Percentiles rank a stretch among this genome's conserved stretches.
Evolutionary conservation across 2,797 vertebrate species (phyloP).

Genomic region (Sphenodon punctatus): DNA sequence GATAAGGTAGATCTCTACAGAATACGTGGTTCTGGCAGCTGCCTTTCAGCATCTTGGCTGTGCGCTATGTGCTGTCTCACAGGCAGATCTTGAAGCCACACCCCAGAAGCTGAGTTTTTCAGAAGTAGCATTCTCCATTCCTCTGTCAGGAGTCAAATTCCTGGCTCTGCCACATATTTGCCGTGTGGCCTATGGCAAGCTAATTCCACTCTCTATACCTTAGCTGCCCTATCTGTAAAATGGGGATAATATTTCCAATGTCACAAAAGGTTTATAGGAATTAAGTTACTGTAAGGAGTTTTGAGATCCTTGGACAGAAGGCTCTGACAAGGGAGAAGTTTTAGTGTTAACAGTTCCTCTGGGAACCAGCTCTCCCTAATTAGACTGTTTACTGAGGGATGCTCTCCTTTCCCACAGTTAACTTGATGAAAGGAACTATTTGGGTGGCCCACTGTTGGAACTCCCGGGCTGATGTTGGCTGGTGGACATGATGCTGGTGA

Average conservation of each 20-base stretch:
- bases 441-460: neutral
- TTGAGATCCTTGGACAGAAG: neutral
- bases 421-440: neutral
- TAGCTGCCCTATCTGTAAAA: neutral
- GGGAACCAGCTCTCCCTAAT: neutral
- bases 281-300: neutral
- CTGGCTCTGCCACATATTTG: too few species aligned
- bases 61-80: neutral
- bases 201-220: neutral
- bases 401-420: neutral
- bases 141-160: neutral
- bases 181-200: neutral
- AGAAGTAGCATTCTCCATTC: neutral
- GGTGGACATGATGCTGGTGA: neutral
- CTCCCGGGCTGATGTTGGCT: too few species aligned
- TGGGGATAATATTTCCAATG: neutral
- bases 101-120: neutral
- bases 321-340: neutral
- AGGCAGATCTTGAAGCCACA: neutral
- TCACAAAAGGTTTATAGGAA: neutral
- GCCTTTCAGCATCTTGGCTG: neutral
- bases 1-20: conserved; percentile 85
- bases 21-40: neutral
- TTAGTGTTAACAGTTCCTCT: neutral
- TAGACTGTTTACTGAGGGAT: neutral